phyloP scores from a whole-genome alignment of 2,888 invertebrate species.

The Mythimna pallens region DNA sequence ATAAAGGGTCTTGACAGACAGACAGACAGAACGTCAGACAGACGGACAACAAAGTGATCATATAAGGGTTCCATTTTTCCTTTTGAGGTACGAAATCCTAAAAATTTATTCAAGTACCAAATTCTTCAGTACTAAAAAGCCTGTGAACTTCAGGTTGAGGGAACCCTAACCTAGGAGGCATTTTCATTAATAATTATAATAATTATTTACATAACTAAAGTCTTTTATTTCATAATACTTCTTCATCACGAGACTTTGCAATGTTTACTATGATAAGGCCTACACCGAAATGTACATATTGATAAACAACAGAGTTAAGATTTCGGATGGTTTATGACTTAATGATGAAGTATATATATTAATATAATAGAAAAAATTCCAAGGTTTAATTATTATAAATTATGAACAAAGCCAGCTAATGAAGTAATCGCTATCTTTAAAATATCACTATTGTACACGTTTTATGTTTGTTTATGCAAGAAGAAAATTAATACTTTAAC shows the following conservation, averaged over 20 bases:
- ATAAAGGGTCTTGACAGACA: no score
- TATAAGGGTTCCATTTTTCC: no score
- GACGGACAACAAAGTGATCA: no score
- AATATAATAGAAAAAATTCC: neutral
- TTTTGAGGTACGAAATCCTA: no score
- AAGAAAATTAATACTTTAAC: no score
- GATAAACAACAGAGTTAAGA: slow-evolving; percentile 13
- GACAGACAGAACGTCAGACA: no score
- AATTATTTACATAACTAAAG: neutral
- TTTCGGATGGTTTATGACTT: slow-evolving; percentile 31
- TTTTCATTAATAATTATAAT: neutral
- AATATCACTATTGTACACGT: neutral
- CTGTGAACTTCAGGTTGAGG: neutral
- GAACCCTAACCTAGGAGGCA: neutral
- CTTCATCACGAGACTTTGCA: neutral
- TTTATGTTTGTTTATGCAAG: no score
- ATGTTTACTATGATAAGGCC: slow-evolving; percentile 31
- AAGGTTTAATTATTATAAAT: neutral
- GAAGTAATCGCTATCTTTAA: neutral
- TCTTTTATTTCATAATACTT: neutral
- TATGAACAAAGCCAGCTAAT: neutral
- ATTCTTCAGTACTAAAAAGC: no score
- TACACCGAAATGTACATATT: slow-evolving; percentile 32
- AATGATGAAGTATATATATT: slow-evolving; percentile 4
- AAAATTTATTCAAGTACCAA: no score